These are phyloP conservation scores for Oscheius sp. DNA, from an alignment of 1,140 invertebrate species.

Conservation along the genomic window DNA sequence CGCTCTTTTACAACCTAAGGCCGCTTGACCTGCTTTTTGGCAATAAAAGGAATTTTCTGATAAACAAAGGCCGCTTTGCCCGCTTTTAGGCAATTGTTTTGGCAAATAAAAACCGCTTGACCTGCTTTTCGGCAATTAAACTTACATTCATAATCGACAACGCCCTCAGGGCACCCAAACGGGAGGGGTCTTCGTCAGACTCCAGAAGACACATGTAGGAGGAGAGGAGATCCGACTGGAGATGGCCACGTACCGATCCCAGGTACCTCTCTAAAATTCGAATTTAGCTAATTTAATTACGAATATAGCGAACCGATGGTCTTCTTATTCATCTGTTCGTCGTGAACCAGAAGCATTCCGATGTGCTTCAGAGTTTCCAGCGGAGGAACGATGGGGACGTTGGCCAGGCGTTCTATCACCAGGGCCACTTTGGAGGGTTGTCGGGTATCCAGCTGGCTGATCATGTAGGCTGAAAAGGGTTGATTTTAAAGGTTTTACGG, in stretches of 20 bases:
- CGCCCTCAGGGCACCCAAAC: conserved; percentile 38
- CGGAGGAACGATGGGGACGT: conserved; percentile 40
- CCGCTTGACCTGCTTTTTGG: no score
- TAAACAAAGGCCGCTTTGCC: no score
- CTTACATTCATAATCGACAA: conserved; percentile 32
- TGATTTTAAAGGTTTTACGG: not conserved
- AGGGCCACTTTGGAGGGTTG: conserved; percentile 24
- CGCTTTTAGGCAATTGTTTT: not conserved
- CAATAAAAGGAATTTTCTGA: not conserved
- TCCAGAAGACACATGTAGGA: conserved; percentile 41
- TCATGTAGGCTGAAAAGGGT: conserved; percentile 39
- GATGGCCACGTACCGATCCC: conserved; percentile 16
- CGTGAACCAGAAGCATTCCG: conserved; percentile 24
- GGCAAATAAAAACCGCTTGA: no score
- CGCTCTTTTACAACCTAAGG: no score
- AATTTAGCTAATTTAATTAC: not conserved
- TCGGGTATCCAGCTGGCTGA: conserved; percentile 28
- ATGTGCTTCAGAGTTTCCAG: conserved; percentile 39
- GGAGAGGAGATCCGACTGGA: conserved; percentile 32
- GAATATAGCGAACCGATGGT: conserved; percentile 32
- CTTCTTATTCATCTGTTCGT: not conserved
- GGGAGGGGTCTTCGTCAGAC: conserved; percentile 13
- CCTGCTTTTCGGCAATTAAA: not conserved
- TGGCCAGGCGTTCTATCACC: conserved; percentile 30
- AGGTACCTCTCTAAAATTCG: conserved; percentile 38